Conservation (phyloP, 2,888 invertebrate genomes). For the Onthophagus sagittarius region DNA sequence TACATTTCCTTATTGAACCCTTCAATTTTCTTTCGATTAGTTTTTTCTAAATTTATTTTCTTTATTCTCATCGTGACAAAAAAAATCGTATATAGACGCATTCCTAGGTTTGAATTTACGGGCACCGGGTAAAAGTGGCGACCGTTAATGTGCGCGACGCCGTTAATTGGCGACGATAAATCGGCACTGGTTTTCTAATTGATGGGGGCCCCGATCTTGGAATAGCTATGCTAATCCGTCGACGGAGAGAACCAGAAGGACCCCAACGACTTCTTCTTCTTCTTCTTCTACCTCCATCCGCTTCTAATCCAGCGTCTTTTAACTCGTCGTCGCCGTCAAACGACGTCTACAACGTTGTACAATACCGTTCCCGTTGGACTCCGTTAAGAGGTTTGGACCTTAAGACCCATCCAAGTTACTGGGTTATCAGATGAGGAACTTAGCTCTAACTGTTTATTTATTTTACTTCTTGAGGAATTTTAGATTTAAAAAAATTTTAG, state of each 20-base stretch:
- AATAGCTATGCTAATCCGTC: neutral
- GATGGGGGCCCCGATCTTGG: neutral
- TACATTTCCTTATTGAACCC: too few species aligned
- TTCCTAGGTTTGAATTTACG: neutral
- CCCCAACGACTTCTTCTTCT: neutral
- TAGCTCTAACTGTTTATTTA: neutral
- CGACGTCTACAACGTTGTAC: neutral
- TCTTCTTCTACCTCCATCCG: neutral
- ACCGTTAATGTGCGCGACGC: slow-evolving; percentile 20
- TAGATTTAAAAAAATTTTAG: too few species aligned
- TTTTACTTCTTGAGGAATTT: neutral
- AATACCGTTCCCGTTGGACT: neutral
- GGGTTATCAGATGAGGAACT: neutral
- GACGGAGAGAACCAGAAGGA: neutral
- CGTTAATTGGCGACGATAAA: slow-evolving; percentile 18
- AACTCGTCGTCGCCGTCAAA: neutral
- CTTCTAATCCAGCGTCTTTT: neutral
- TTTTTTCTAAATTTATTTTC: too few species aligned
- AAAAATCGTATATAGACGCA: neutral
- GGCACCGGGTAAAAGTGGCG: slow-evolving; percentile 18
- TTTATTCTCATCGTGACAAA: too few species aligned
- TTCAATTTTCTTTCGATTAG: too few species aligned
- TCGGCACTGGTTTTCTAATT: slow-evolving; percentile 2
- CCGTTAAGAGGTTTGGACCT: neutral
- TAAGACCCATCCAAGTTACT: neutral